Conservation (phyloP, 2,888 invertebrate species). For the Chelonus formosanus region DNA sequence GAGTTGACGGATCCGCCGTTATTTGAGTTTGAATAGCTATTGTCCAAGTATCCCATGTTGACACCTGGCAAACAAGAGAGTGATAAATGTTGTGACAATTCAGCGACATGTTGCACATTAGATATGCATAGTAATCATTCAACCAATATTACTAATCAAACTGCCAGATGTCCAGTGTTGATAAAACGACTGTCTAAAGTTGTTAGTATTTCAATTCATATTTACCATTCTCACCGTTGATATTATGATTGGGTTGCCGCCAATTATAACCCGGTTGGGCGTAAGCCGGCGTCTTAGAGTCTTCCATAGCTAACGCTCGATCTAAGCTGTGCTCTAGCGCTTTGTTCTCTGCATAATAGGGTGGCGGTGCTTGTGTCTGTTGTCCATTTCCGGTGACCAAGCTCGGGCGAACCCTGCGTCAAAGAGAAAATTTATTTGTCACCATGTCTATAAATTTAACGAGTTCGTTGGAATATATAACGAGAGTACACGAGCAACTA, state of each 20-base stretch:
- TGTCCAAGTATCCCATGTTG: conserved; percentile 90
- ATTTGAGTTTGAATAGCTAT: conserved; percentile 92
- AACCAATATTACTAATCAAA: conserved; percentile 18
- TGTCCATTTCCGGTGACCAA: conserved; percentile 76
- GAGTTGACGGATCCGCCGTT: conserved; percentile 96
- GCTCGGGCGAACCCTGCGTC: conserved; percentile 75
- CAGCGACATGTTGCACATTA: neutral
- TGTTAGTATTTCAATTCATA: conserved; percentile 28
- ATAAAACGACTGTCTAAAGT: too few relatives aligned
- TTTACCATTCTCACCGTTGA: conserved; percentile 74
- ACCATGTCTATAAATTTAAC: conserved; percentile 12
- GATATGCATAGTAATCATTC: neutral
- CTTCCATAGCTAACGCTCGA: conserved; percentile 82
- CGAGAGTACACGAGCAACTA: conserved; percentile 19
- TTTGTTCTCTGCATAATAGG: conserved; percentile 94
- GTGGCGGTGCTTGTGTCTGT: conserved; percentile 87
- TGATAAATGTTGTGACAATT: conserved; percentile 20
- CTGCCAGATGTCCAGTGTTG: neutral
- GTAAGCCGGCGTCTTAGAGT: conserved; percentile 85
- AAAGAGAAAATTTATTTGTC: conserved; percentile 32
- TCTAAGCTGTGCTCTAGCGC: conserved; percentile 91
- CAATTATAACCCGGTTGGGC: conserved; percentile 88
- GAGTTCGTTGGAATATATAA: conserved; percentile 30
- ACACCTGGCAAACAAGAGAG: conserved; percentile 70
- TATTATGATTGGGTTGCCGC: conserved; percentile 78